Base-by-base conservation (phyloP, 2,888 invertebrate species). In the Acrobasis suavella region DNA sequence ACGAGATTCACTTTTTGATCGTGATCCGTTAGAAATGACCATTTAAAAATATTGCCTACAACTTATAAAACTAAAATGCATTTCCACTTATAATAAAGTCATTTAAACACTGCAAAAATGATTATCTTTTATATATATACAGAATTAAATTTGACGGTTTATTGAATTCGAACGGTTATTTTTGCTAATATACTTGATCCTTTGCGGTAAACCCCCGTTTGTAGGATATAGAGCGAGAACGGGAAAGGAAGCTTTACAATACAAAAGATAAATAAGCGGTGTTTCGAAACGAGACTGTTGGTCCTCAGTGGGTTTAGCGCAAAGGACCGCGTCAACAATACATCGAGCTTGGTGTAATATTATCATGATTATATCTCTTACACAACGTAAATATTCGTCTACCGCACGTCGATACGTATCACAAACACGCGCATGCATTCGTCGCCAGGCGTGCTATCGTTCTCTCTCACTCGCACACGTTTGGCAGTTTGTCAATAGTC, bases 31-130 rank as follows among this genome's bases (percentile, higher is more conserved):
- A 91, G 86, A 91, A 86, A 89, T 87, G 87, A 90, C 85, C 81
- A 77, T 89, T 89, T 87, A 83, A 89, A 89, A 89, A 89, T 91
- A 91, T 91, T 89, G 86, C 89, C 92, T 91, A 91, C 85, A 89
- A 90, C 90, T 89, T 91, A 90, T 83, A 86, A 85, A 92, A 91
- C 91, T 91, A 92, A 91, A 91, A 92, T 91, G 91, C 91, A 86
- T 89, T 89, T 89, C 76, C 87, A 85, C 90, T 91, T 91, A 90
- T 71, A 83, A 82, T 46, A 46, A 85, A 83, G 80, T 88, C 82
- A 85, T 82, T 86, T 7, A 85, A 90, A 91, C 87, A 86, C 88
- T 86, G 88, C 86, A 90, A 89, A 85, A 91, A 88, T 85, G 75
- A 91, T 89, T 87, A 83, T 77, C 70, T 81, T 85, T 85, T 76